phyloP scores from a whole-genome alignment of 2,113 vertebrate genomes.

The Puffinus mauretanicus region DNA sequence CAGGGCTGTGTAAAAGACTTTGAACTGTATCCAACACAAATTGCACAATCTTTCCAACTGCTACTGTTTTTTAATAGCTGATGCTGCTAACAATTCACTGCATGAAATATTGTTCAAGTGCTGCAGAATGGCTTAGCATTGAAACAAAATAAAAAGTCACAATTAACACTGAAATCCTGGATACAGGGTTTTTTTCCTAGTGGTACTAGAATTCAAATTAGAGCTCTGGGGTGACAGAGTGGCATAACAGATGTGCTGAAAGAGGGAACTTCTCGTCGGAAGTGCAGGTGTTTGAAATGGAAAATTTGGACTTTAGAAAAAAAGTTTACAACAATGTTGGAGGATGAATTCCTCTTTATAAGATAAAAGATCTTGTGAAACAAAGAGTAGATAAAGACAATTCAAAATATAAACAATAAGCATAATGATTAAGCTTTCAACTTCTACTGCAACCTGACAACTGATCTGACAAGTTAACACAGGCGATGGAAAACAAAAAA shows the following conservation, averaged over 20 bases:
- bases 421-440: neutral
- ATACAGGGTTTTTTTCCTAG: neutral
- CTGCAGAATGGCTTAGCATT: neutral
- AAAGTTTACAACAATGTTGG: neutral
- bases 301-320: slow-evolving; percentile 32
- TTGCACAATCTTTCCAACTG: neutral
- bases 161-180: neutral
- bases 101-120: neutral
- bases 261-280: neutral
- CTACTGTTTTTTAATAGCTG: neutral
- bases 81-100: neutral
- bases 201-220: neutral
- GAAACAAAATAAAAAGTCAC: neutral
- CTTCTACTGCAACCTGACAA: neutral
- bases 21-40: neutral
- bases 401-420: slow-evolving; percentile 13
- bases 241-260: neutral
- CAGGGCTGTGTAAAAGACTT: neutral
- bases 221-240: neutral
- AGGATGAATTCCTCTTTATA: neutral
- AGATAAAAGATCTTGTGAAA: neutral
- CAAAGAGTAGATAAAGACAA: neutral
- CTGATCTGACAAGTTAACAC: slow-evolving; percentile 1
- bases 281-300: slow-evolving; percentile 26
- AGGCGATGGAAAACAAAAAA: neutral